phyloP scores from a whole-genome alignment of 1,140 invertebrate genomes.

The Drosophila azteca region DNA sequence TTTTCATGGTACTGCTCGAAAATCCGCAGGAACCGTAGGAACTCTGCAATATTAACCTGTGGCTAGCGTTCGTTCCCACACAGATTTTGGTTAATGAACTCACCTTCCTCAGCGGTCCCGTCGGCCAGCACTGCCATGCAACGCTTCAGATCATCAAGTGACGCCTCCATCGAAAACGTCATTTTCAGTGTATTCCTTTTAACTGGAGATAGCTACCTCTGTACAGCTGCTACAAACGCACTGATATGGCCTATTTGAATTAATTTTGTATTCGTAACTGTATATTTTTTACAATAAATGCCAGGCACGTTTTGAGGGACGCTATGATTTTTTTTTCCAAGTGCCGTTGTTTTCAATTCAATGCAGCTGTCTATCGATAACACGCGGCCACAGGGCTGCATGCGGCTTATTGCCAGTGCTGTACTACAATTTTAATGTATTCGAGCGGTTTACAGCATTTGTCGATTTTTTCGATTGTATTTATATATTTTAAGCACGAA shows the following conservation, averaged over 20 bases:
- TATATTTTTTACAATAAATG: slow-evolving; percentile 28
- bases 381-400: background rate
- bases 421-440: no score
- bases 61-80: background rate
- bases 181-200: slow-evolving; percentile 44
- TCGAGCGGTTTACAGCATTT: slow-evolving; percentile 1
- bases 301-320: slow-evolving; percentile 67
- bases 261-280: background rate
- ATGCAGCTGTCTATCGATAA: slow-evolving; percentile 18
- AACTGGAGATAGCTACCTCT: background rate
- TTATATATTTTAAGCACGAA: slow-evolving; percentile 2
- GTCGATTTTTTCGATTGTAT: slow-evolving; percentile 5
- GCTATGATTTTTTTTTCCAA: slow-evolving; percentile 50
- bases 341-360: slow-evolving; percentile 76
- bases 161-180: slow-evolving; percentile 85
- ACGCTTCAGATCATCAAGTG: slow-evolving; percentile 88
- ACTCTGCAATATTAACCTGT: slow-evolving; percentile 85
- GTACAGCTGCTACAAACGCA: background rate
- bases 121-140: slow-evolving; percentile 87
- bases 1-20: slow-evolving; percentile 89
- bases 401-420: slow-evolving; percentile 7
- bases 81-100: slow-evolving; percentile 13
- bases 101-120: slow-evolving; percentile 88
- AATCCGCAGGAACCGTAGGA: slow-evolving; percentile 88
- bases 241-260: background rate